Evolutionary conservation across 2,888 invertebrate species (phyloP), one percentile per base, ranked within the genome.

Genomic region (Philereme vetulata): DNA sequence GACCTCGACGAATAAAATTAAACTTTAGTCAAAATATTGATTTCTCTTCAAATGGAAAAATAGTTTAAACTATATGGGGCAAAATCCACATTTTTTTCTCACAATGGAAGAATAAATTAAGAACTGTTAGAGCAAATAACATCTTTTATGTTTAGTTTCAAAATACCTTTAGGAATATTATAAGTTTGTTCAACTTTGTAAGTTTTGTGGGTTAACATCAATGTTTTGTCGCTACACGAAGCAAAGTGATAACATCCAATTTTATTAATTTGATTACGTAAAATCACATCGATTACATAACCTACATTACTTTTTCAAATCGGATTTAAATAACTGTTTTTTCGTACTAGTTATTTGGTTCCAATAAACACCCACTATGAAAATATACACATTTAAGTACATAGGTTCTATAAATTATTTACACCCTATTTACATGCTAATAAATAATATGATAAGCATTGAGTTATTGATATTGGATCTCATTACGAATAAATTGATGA

Each of bases 321-420:
- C 50, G 45, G 58, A 68, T 72, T 72, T 66, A 66, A 68, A 68
- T 65, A 67, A 60, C 47, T 50, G 56, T 64, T 67, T 62, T 64
- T 63, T 74, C 60, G 32, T 51, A 63, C 80, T 86, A 85, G 73
- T 88, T 88, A 87, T 85, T 90, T 92, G 90, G 90, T 90, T 91
- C 91, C 87, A 82, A 87, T 91, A 89, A 89, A 90, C 87, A 86
- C 84, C 83, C 72, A 87, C 88, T 91, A 91, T 87, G 88, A 92
- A 91, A 91, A 92, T 91, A 92, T 90, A 90, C 88, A 90, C 80
- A 79, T 85, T 84, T 82, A 84, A 81, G 77, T 82, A 75, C 47
- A 51, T 62, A 57, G 51, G 47, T 51, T 55, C 75, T 76, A 77
- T 78, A 70, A 72, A 76, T 82, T 85, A 85, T 86, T 60, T 84